A percentile compares a stretch with the other conserved stretches of the same genome.
Evolutionary conservation across 2,888 invertebrate genomes (phyloP).

Genomic region (Agrotis puta): DNA sequence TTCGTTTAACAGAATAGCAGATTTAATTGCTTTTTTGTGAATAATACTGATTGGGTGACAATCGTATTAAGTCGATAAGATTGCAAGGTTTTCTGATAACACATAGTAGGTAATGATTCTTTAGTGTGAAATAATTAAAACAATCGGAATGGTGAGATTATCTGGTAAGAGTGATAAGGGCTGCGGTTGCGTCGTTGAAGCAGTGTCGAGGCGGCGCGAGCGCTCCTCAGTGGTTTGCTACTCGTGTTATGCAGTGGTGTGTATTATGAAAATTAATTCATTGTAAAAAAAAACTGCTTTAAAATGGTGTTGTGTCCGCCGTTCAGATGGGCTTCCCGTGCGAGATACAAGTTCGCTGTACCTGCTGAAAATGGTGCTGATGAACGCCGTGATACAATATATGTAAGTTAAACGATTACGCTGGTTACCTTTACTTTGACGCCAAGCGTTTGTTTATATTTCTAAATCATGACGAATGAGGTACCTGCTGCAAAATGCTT

Average conservation of each 20-base stretch:
- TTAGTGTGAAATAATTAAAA: slow-evolving; percentile 89
- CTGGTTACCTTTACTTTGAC: background rate
- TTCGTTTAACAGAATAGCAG: slow-evolving; percentile 18
- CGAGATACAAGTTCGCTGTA: slow-evolving; percentile 81
- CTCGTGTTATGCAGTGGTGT: slow-evolving; percentile 46
- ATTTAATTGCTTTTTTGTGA: slow-evolving; percentile 60
- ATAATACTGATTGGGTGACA: slow-evolving; percentile 79
- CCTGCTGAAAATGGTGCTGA: slow-evolving; percentile 60
- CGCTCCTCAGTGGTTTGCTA: slow-evolving; percentile 77
- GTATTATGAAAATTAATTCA: slow-evolving; percentile 42
- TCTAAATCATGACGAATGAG: slow-evolving; percentile 4
- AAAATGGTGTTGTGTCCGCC: slow-evolving; percentile 88
- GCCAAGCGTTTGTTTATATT: slow-evolving; percentile 15
- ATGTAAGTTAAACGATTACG: slow-evolving; percentile 74
- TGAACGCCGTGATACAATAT: slow-evolving; percentile 81
- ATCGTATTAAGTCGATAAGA: slow-evolving; percentile 86
- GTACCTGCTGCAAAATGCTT: background rate
- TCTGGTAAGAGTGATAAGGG: slow-evolving; percentile 84
- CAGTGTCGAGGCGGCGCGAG: slow-evolving; percentile 84
- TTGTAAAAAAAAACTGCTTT: slow-evolving; percentile 24
- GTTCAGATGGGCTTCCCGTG: slow-evolving; percentile 83
- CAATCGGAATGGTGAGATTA: slow-evolving; percentile 88
- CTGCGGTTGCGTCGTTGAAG: slow-evolving; percentile 77
- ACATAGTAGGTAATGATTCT: slow-evolving; percentile 83
- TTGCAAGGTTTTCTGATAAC: slow-evolving; percentile 87